Percentiles rank a stretch among this genome's conserved stretches.
Conservation (phyloP, 2,888 invertebrate species). For the Hypselothyrea guttata region DNA sequence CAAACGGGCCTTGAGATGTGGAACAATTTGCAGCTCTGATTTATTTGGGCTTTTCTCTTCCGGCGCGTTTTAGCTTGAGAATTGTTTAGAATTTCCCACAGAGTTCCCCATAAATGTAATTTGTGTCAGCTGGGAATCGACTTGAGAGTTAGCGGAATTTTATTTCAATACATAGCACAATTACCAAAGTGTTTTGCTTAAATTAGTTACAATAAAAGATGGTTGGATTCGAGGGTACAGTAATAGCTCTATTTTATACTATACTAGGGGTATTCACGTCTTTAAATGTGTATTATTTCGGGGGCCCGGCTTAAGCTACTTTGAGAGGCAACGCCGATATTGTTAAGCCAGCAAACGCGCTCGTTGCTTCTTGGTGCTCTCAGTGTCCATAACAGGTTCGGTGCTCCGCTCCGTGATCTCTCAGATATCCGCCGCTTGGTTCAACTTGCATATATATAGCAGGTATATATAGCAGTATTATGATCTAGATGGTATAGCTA, state of each 20-base stretch:
- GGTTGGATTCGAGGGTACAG: slow-evolving; percentile 14
- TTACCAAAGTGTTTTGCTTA: slow-evolving; percentile 34
- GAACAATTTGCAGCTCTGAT: too few relatives aligned
- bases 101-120: too few relatives aligned
- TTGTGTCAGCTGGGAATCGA: too few relatives aligned
- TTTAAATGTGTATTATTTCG: neutral
- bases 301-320: slow-evolving; percentile 33
- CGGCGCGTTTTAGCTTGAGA: too few relatives aligned
- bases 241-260: slow-evolving; percentile 1
- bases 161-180: slow-evolving; percentile 47
- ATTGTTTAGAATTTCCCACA: too few relatives aligned
- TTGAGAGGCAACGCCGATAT: slow-evolving; percentile 73
- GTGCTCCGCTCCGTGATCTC: slow-evolving; percentile 17
- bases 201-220: slow-evolving; percentile 34
- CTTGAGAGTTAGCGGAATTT: too few relatives aligned
- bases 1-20: too few relatives aligned
- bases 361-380: slow-evolving; percentile 61
- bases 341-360: slow-evolving; percentile 79
- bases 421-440: slow-evolving; percentile 19
- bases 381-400: slow-evolving; percentile 32
- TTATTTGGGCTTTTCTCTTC: too few relatives aligned
- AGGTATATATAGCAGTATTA: slow-evolving; percentile 32
- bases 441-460: slow-evolving; percentile 31
- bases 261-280: slow-evolving; percentile 3
- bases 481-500: neutral